Evolutionary conservation across 2,888 invertebrate genomes (phyloP), one percentile per base, ranked within the genome.

Genomic region (Leptinotarsa juncta): DNA sequence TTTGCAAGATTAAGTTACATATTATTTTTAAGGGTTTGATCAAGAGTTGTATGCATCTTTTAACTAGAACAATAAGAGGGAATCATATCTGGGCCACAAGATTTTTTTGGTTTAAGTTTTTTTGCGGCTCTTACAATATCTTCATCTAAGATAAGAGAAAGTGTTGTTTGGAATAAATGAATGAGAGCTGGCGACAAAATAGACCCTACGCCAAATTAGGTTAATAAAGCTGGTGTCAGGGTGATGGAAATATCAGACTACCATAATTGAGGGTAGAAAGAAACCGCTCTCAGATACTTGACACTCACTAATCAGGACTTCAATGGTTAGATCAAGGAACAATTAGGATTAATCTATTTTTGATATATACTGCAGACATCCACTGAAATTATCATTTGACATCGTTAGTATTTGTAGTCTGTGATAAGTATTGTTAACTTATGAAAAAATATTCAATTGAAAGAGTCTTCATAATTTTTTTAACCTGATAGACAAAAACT

Each of bases 261-360:
- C 15, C 20, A 20, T 57, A 20, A 20, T 23, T 57, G 23, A 57
- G 23, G 12, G 57, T 14, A 57, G 23, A 23, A 57, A 57, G 57
- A 57, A 23, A 57, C 57, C 57, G 57, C 57, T 14, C 23, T 57
- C 23, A 23, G 23, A 57, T 23, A 20, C 14, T 23, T 57, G 57
- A 57, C 57, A 57, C 23, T 23, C 15, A 23, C 57, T 57, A 23
- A 57, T 57, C 23, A 57, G 57, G 23, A 23, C 14, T 57, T 20
- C 20, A 23, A 57, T 26, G 57, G 20, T 16, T 57, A 20, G 23
- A 57, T 57, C 20, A 57, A 14, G 57, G 20, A 57, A 4, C 15
- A 57, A 57, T 57, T 57, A 15, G 57, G 57, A 57, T 57, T 57
- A 57, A 57, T 57, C 57, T 57, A 23, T 16, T 57, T 57, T 57